phyloP scores from a whole-genome alignment of 2,888 invertebrate genomes.

The Hymenopus coronatus region DNA sequence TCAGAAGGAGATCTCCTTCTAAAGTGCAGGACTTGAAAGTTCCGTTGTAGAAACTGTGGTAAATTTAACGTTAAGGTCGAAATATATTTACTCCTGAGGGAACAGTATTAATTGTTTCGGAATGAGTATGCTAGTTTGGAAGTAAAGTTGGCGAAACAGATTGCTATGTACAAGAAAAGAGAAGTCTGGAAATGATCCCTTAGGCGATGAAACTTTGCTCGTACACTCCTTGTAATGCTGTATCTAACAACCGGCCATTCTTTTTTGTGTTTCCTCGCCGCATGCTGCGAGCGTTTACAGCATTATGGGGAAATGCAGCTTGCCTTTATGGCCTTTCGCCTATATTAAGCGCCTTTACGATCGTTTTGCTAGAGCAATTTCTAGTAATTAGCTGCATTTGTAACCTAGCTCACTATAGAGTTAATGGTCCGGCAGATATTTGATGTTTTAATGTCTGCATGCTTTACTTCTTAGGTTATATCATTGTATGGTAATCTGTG shows the following conservation, averaged over 20 bases:
- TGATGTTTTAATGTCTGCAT: background rate
- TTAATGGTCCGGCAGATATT: background rate
- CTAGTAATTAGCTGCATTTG: background rate
- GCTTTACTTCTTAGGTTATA: too few species aligned
- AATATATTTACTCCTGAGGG: background rate
- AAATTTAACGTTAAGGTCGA: background rate
- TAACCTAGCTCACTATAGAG: background rate
- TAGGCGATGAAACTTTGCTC: background rate
- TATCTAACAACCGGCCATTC: background rate
- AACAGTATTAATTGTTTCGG: background rate
- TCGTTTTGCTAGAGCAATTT: background rate
- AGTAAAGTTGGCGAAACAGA: background rate
- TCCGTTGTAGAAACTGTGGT: background rate
- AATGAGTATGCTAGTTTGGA: background rate
- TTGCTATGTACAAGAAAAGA: background rate
- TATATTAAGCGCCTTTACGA: background rate
- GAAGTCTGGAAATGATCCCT: background rate
- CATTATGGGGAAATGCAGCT: background rate
- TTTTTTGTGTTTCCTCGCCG: background rate
- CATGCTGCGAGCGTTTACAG: background rate
- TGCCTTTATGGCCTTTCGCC: background rate
- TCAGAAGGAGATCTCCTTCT: background rate
- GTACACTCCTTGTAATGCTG: background rate
- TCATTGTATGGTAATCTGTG: too few species aligned
- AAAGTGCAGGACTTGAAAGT: background rate